These are phyloP conservation scores for Dysdera silvatica DNA, from an alignment of 1,140 invertebrate genomes.

Conservation along the genomic window DNA sequence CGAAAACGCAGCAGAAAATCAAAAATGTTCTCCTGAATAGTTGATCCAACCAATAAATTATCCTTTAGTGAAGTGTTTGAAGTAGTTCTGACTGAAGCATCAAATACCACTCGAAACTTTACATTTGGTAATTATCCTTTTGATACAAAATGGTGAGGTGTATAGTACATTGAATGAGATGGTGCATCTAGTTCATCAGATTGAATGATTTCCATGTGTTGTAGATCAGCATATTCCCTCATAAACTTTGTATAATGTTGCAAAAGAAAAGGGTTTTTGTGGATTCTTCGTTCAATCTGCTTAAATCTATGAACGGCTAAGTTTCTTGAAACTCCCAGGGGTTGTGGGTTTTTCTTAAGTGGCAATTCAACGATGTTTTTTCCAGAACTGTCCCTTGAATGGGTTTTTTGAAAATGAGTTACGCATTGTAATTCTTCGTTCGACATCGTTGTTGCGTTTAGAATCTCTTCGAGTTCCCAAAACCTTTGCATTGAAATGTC, in stretches of 20 bases:
- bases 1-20: neutral
- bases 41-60: neutral
- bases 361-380: neutral
- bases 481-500: no score
- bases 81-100: neutral
- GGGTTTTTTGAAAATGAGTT: no score
- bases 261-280: neutral
- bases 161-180: no score
- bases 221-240: neutral
- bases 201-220: no score
- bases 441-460: no score
- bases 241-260: neutral
- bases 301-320: neutral
- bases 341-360: neutral
- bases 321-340: neutral
- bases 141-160: no score
- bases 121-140: no score
- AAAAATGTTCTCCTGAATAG: neutral
- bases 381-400: no score
- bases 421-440: no score
- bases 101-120: neutral
- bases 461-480: no score
- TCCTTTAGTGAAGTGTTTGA: neutral
- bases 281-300: neutral
- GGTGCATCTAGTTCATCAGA: no score